Conservation (phyloP, 2,113 vertebrate genomes). For the Bubo bubo region DNA sequence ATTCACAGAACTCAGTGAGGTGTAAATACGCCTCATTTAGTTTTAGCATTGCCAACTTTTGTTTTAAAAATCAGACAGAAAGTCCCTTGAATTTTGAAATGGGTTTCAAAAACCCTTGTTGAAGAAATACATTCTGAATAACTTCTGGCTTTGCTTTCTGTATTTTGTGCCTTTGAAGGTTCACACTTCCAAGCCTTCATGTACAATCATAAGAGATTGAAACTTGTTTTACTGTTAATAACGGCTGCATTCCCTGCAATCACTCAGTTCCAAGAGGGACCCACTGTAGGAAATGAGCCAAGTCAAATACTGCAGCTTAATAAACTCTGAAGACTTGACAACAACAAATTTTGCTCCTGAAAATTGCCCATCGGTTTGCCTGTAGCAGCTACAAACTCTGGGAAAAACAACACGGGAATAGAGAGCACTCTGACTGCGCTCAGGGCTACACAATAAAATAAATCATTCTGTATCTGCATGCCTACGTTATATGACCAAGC, state of each 20-base stretch:
- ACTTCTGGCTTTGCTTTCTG: slow-evolving; percentile 21
- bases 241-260: slow-evolving; percentile 46
- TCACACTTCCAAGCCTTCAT: not conserved
- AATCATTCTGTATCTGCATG: not conserved
- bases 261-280: not conserved
- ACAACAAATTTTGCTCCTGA: slow-evolving; percentile 2
- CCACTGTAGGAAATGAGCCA: slow-evolving; percentile 40
- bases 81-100: slow-evolving; percentile 39
- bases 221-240: slow-evolving; percentile 38
- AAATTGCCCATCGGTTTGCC: not conserved
- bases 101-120: not conserved
- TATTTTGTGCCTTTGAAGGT: slow-evolving; percentile 44
- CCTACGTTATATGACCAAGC: not conserved
- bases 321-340: not conserved
- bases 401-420: not conserved
- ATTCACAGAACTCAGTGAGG: slow-evolving; percentile 51
- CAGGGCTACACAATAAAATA: not conserved
- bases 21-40: not conserved
- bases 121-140: slow-evolving; percentile 31
- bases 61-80: slow-evolving; percentile 18
- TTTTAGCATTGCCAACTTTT: slow-evolving; percentile 23
- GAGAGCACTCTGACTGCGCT: fast-evolving
- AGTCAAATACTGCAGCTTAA: slow-evolving; percentile 45
- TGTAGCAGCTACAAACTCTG: not conserved
- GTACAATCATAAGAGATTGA: not conserved